Base-by-base conservation (phyloP, 2,888 invertebrate genomes). In the Andricus quercusramuli region DNA sequence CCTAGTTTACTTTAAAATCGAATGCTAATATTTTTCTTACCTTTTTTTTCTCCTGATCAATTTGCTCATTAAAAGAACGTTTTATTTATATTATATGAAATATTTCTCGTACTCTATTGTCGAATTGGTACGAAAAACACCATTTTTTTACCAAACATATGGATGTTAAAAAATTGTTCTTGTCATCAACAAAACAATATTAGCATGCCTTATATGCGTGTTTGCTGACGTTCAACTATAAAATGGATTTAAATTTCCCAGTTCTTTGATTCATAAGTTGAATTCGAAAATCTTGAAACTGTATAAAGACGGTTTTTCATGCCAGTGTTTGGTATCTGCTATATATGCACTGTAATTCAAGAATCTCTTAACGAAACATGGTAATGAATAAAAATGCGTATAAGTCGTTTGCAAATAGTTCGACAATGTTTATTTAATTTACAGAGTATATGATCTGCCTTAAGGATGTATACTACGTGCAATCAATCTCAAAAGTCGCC, bases 71-170 rank as follows among this genome's bases (percentile, higher is more conserved):
- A 65, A 32, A 11, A n/a, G 22, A 68, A 37, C 29, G 17, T 74
- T 13, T 51, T 51, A 11, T n/a, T 47, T 2, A 13, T 3, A 13
- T 41, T 41, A 13, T 41, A 41, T 41, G 1, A 41, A 41, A 13
- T 41, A 41, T 41, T 41, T 13, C 41, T 41, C 2, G 11, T 41
- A 41, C 15, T 47, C 47, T 15, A 0, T 2, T 44, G 13, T 15
- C 13, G 51, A n/a, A 51, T 51, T 51, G n/a, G 20, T 51, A 1
- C 5, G 15, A 20, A n/a, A 2, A 51, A 51, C 20, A 51, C 4
- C 17, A 76, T 51, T 77, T 66, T 78, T 76, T 65, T 13, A 66
- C 9, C 20, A 0, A 76, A 56, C 79, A 25, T 51, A 41, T 76
- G 56, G 32, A 70, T 11, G 17, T 67, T 79, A n/a, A 20, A n/a